A percentile compares a stretch with the other conserved stretches of the same genome.
Conservation (phyloP, 2,888 invertebrate genomes). For the Latrodectus hesperus region DNA sequence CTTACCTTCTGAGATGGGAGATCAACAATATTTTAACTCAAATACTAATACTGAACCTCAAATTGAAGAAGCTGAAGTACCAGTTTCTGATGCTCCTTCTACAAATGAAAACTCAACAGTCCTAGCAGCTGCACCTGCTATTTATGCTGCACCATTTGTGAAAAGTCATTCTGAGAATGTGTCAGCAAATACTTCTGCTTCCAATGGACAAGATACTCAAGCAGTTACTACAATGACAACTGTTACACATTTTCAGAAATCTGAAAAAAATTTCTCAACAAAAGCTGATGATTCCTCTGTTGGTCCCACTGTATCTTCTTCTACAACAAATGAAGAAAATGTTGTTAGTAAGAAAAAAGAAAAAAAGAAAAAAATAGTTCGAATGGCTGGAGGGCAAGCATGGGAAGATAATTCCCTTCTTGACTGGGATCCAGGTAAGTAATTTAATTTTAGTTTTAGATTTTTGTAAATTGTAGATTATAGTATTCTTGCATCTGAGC, state of each 20-base stretch:
- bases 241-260: constrained; percentile 12
- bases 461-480: no score
- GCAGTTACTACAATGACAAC: neutral
- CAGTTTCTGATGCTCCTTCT: constrained; percentile 7
- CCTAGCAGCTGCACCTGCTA: constrained; percentile 65
- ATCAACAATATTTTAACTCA: constrained; percentile 7
- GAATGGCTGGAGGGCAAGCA: constrained; percentile 93
- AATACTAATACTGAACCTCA: constrained; percentile 5
- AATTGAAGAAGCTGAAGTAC: constrained; percentile 1
- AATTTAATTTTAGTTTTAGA: neutral
- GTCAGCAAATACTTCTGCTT: neutral
- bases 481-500: no score
- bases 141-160: constrained; percentile 70
- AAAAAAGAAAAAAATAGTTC: constrained; percentile 84
- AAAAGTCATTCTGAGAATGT: constrained; percentile 50
- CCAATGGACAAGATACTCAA: constrained; percentile 20
- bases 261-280: constrained; percentile 18
- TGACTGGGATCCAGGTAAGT: constrained; percentile 92
- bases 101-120: constrained; percentile 40
- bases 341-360: constrained; percentile 73
- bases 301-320: constrained; percentile 7
- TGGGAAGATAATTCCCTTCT: constrained; percentile 96
- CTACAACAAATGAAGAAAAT: constrained; percentile 36
- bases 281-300: constrained; percentile 34
- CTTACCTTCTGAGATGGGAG: constrained; percentile 10